Evolutionary conservation across 2,888 invertebrate genomes (phyloP), one percentile per base, ranked within the genome.

Genomic region (Rutpela maculata): DNA sequence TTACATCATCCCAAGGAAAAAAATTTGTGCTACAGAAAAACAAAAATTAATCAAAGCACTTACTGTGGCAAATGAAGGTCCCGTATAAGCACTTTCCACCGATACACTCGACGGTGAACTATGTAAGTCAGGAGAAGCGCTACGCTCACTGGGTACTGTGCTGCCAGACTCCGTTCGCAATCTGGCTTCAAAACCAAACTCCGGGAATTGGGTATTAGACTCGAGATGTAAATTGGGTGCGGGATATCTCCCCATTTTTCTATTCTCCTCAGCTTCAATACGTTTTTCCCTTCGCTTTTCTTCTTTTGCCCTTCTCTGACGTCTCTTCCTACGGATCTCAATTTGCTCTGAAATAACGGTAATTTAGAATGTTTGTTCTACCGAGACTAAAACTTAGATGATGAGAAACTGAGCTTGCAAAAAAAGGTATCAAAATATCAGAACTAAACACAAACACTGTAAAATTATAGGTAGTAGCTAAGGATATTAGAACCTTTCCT

Each of bases 221-320:
- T 94, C 93, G 74, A 96, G 91, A 84, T 94, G 93, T 50, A 94
- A 91, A 35, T 92, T 90, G 57, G 92, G 87, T 84, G 92, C 87
- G 73, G 93, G 88, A 88, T 93, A 90, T 91, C 93, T 90, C 84
- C 96, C 94, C 93, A 96, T 92, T 88, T 92, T 90, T 86, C 93
- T 91, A 89, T 96, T 92, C 89, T 95, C 95, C 82, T 95, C 93
- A 80, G 93, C 93, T 73, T 92, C 93, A 79, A 95, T 94, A n/a
- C 94, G 93, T 80, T 94, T 94, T 87, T 97, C 97, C 3, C 96
- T 93, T 43, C 94, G 93, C 26, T 93, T 93, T 87, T 98, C 98
- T 17, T 96, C 96, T 11, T 94, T 93, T 59, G 93, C 94, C 26
- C 93, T 92, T 9, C 94, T 93, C 62, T 93, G 93, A 6, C 98